Percentiles rank a stretch among this genome's conserved stretches.
phyloP scores from a whole-genome alignment of 1,140 invertebrate species.

The Rhizoglyphus robini region DNA sequence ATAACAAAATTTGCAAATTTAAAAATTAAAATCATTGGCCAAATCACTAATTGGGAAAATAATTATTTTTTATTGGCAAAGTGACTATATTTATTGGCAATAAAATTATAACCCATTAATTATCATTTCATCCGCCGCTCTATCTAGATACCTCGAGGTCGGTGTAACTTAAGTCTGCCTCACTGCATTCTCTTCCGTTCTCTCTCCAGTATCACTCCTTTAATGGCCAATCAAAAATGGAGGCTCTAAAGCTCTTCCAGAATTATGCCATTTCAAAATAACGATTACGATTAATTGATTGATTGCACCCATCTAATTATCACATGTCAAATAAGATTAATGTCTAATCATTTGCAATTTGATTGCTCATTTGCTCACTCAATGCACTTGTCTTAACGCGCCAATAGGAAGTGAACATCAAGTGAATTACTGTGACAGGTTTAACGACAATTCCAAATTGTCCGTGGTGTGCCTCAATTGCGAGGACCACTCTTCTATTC shows the following conservation, averaged over 20 bases:
- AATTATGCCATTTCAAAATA: conserved; percentile 17
- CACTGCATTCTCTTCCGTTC: too few relatives aligned
- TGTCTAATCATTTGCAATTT: too few relatives aligned
- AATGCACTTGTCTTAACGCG: background rate
- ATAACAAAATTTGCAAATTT: too few relatives aligned
- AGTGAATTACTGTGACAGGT: background rate
- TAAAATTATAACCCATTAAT: too few relatives aligned
- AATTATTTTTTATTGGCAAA: too few relatives aligned
- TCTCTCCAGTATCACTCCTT: too few relatives aligned
- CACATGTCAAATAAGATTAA: conserved; percentile 15
- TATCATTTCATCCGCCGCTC: too few relatives aligned
- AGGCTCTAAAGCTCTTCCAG: background rate
- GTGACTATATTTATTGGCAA: too few relatives aligned
- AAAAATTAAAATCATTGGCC: too few relatives aligned
- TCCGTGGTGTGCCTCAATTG: background rate
- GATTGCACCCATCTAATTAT: conserved; percentile 19
- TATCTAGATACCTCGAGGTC: too few relatives aligned
- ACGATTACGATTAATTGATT: conserved; percentile 21
- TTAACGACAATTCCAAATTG: background rate
- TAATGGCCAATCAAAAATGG: background rate
- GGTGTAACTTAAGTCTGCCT: too few relatives aligned
- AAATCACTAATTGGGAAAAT: too few relatives aligned
- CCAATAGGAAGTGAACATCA: background rate
- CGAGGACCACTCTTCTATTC: background rate
- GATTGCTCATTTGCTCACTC: background rate